Conservation (phyloP, 2,113 vertebrate genomes). For the Calonectris borealis region DNA sequence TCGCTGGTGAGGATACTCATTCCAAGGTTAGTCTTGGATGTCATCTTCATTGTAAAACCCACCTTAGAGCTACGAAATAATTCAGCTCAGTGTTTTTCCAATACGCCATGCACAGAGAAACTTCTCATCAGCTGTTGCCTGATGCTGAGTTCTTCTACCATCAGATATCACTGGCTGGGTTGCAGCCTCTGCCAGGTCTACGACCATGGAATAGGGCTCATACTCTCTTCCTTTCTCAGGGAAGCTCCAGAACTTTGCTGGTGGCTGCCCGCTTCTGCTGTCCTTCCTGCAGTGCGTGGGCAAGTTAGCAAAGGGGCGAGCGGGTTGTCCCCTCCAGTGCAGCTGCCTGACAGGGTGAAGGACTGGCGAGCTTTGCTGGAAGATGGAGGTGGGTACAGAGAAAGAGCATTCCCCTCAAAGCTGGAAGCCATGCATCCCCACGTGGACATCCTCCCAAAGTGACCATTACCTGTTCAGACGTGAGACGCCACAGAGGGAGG, state of each 20-base stretch:
- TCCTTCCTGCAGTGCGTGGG: not conserved
- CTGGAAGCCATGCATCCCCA: not conserved
- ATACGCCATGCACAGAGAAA: accelerated
- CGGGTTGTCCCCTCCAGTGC: not conserved
- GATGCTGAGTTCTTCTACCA: not conserved
- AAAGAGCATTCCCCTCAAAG: not conserved
- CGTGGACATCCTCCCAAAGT: not conserved
- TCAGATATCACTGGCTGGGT: not conserved
- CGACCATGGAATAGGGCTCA: not conserved
- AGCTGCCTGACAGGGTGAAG: not conserved
- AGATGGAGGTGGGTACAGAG: not conserved
- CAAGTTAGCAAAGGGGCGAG: not conserved
- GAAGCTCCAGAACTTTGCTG: not conserved
- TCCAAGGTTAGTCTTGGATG: not conserved
- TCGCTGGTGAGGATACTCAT: not conserved
- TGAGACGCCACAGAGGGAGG: not conserved
- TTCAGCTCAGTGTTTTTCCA: not conserved
- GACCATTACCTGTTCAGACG: not conserved
- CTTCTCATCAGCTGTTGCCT: not conserved
- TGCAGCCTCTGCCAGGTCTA: not conserved
- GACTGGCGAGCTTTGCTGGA: not conserved
- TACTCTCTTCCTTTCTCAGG: not conserved
- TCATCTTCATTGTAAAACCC: not conserved
- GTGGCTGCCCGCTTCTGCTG: not conserved
- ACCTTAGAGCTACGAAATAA: not conserved